Evolutionary conservation across 1,140 invertebrate genomes (phyloP).

Genomic region (Trachelipus rathkii): DNA sequence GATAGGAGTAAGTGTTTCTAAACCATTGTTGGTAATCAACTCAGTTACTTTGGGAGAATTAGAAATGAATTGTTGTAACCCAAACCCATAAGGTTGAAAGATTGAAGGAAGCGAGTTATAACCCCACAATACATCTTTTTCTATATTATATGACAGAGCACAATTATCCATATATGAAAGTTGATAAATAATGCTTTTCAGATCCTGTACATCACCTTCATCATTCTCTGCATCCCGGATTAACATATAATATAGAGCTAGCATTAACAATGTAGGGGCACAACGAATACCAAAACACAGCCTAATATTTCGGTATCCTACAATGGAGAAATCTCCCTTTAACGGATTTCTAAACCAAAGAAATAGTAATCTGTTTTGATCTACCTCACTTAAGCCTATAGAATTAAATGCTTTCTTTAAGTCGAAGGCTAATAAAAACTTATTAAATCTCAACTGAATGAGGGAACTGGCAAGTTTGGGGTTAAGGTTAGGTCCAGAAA

Average conservation of each 20-base stretch:
- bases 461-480: background rate
- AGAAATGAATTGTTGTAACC: slow-evolving; percentile 11
- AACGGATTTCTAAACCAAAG: slow-evolving; percentile 16
- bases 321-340: slow-evolving; percentile 6
- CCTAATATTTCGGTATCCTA: slow-evolving; percentile 13
- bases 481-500: slow-evolving; percentile 1
- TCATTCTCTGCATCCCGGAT: background rate
- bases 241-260: slow-evolving; percentile 10
- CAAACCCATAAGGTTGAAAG: background rate
- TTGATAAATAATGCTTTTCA: background rate
- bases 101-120: background rate
- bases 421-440: background rate
- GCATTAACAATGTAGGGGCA: slow-evolving; percentile 14
- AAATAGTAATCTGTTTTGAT: slow-evolving; percentile 23
- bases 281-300: slow-evolving; percentile 17
- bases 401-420: slow-evolving; percentile 5
- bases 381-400: background rate
- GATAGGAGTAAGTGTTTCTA: background rate
- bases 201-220: background rate
- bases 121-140: background rate
- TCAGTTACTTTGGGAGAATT: background rate
- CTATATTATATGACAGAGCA: no score
- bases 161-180: slow-evolving; percentile 17
- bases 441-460: background rate
- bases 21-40: background rate